phyloP scores from a whole-genome alignment of 2,113 vertebrate genomes.

The Quiscalus mexicanus region DNA sequence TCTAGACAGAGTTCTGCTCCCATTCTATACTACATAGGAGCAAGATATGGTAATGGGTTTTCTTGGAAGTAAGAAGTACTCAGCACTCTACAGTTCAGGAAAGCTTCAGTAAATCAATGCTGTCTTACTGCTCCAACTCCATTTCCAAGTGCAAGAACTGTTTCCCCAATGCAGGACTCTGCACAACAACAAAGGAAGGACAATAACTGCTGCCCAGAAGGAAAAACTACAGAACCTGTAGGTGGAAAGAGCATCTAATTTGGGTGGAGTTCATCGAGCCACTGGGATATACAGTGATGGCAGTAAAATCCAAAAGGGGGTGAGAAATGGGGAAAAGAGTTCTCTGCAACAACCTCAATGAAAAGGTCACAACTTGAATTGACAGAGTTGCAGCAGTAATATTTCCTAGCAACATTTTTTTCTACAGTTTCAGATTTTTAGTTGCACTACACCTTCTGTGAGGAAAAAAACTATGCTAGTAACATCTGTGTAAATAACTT shows the following conservation, averaged over 20 bases:
- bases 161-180: not conserved
- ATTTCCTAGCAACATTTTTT: not conserved
- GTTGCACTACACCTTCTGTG: not conserved
- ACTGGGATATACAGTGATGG: not conserved
- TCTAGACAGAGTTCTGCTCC: not conserved
- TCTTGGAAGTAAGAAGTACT: not conserved
- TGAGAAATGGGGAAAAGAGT: not conserved
- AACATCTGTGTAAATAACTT: not conserved
- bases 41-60: not conserved
- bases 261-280: not conserved
- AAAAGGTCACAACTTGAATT: not conserved
- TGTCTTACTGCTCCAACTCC: not conserved
- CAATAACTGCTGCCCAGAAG: not conserved
- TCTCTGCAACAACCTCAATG: not conserved
- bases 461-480: not conserved
- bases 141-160: not conserved
- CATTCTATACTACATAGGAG: not conserved
- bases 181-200: not conserved
- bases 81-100: not conserved
- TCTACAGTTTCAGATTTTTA: not conserved
- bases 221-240: not conserved
- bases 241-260: not conserved
- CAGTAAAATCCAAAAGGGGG: not conserved
- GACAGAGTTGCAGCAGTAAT: not conserved
- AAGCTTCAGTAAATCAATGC: not conserved